These are phyloP conservation scores for Cettia cetti DNA, from an alignment of 2,113 vertebrate species.

Conservation along the genomic window DNA sequence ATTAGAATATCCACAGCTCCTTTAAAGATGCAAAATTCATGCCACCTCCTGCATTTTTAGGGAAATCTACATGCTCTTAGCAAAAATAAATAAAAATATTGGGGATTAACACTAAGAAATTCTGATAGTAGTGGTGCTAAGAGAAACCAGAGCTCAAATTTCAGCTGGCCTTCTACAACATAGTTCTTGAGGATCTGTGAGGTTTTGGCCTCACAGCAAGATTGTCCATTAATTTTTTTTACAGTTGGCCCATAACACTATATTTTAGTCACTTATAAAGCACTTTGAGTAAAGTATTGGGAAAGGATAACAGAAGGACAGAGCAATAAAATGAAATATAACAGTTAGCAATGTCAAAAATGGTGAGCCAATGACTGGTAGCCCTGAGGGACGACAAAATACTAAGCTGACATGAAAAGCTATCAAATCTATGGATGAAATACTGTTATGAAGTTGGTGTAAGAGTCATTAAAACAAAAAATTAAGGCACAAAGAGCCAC, in stretches of 20 bases:
- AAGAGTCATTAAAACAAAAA: background rate
- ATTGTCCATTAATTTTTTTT: background rate
- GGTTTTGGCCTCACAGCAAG: background rate
- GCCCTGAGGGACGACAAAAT: background rate
- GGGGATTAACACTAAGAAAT: background rate
- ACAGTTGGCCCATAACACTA: background rate
- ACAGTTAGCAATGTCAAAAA: constrained; percentile 20
- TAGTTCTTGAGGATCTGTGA: background rate
- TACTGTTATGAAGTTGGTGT: background rate
- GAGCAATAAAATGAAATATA: background rate
- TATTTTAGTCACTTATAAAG: constrained; percentile 19
- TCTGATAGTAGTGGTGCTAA: background rate
- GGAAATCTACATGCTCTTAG: fast-evolving
- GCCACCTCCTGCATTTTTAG: background rate
- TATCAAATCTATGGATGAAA: background rate
- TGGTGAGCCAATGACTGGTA: background rate
- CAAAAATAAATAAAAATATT: background rate
- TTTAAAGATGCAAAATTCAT: background rate
- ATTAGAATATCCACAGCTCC: background rate
- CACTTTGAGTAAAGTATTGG: background rate
- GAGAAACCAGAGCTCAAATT: background rate
- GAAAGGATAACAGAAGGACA: constrained; percentile 30
- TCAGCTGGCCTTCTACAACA: background rate
- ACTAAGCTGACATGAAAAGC: background rate
- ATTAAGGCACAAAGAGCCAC: background rate